Percentiles rank a stretch among this genome's conserved stretches.
Conservation (phyloP, 2,797 vertebrate genomes). For the Cuculus canorus region DNA sequence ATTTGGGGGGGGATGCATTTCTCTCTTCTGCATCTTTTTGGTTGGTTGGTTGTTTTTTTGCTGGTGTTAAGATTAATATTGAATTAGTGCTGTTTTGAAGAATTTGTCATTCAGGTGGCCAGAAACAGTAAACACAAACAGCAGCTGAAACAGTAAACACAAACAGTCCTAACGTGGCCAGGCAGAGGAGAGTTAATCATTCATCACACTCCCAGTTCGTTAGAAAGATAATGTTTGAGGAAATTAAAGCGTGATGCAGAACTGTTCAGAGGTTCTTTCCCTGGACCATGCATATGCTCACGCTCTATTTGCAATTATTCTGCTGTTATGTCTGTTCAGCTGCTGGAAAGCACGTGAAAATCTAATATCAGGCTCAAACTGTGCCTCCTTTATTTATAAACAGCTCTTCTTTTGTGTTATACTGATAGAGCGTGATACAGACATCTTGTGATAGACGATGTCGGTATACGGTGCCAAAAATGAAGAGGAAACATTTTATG, state of each 20-base stretch:
- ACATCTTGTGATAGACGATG: conserved; percentile 30
- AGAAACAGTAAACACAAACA: not conserved
- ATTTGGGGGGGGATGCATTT: not conserved
- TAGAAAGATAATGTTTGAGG: conserved; percentile 24
- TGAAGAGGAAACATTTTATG: conserved; percentile 5
- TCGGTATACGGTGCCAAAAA: conserved; percentile 42
- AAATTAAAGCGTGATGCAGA: not conserved
- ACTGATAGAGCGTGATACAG: not conserved
- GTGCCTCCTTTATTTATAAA: conserved; percentile 42
- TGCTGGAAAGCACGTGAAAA: conserved; percentile 37
- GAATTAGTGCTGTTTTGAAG: not conserved
- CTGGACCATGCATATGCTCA: not conserved
- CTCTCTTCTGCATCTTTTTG: not conserved
- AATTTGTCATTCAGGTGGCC: not conserved
- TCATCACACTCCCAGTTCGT: not conserved
- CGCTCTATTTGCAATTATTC: conserved; percentile 32
- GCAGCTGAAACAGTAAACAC: not conserved
- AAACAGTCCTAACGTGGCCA: not conserved
- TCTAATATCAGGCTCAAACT: conserved; percentile 7
- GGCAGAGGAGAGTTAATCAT: not conserved
- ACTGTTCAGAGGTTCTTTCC: not conserved
- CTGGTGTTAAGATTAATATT: not conserved
- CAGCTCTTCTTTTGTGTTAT: conserved; percentile 24
- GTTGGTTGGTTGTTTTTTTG: not conserved
- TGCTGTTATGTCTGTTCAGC: conserved; percentile 20